A percentile compares a stretch with the other conserved stretches of the same genome.
Conservation (phyloP, 2,113 vertebrate genomes). For the Odontophorus gujanensis region DNA sequence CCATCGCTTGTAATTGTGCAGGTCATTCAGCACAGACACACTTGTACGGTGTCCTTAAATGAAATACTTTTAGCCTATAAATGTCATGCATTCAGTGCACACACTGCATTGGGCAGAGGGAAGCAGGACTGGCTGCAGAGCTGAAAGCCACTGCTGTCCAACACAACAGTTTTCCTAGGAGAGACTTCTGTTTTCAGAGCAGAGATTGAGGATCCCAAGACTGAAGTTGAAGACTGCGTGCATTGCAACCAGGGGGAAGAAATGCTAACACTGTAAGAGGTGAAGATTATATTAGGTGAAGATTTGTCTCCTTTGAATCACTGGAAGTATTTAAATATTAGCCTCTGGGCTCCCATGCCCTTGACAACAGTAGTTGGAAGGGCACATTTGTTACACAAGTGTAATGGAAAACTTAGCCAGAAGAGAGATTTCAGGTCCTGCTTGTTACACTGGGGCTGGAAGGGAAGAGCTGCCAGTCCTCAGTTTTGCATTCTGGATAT, state of each 20-base stretch:
- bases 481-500: neutral
- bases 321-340: neutral
- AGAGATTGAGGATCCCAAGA: neutral
- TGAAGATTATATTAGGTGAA: neutral
- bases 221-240: neutral
- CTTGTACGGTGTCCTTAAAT: neutral
- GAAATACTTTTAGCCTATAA: neutral
- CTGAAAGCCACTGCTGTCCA: neutral
- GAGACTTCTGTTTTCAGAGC: neutral
- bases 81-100: neutral
- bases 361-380: constrained; percentile 42
- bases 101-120: neutral
- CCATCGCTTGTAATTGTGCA: neutral
- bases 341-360: constrained; percentile 24
- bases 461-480: neutral
- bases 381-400: neutral
- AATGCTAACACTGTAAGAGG: neutral
- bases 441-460: neutral
- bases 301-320: neutral
- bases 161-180: neutral
- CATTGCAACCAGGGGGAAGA: neutral
- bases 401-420: constrained; percentile 38
- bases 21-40: neutral
- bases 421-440: neutral
- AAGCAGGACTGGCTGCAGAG: neutral